A percentile compares a stretch with the other conserved stretches of the same genome.
phyloP scores from a whole-genome alignment of 2,888 invertebrate genomes.

The Drosophila falleni region DNA sequence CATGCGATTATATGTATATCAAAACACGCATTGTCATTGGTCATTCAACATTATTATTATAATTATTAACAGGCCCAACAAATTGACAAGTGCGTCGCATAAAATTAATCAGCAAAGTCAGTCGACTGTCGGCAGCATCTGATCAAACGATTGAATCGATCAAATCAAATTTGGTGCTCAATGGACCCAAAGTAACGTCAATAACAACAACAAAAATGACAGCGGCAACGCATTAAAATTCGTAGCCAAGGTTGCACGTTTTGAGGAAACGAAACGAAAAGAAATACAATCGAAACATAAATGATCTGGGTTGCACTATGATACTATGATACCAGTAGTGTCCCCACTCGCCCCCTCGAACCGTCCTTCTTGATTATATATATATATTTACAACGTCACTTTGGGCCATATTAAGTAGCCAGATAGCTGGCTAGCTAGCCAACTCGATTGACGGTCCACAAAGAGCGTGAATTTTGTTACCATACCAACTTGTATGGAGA shows the following conservation, averaged over 20 bases:
- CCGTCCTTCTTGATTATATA: slow-evolving; percentile 15
- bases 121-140: slow-evolving; percentile 51
- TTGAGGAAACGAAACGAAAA: slow-evolving; percentile 65
- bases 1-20: slow-evolving; percentile 1
- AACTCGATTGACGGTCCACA: slow-evolving; percentile 16
- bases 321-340: slow-evolving; percentile 29
- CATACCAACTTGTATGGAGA: slow-evolving; percentile 43
- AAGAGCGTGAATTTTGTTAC: slow-evolving; percentile 33
- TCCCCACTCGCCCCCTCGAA: background rate
- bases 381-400: slow-evolving; percentile 41
- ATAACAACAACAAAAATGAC: slow-evolving; percentile 11
- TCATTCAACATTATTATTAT: slow-evolving; percentile 15
- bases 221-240: slow-evolving; percentile 64
- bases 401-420: slow-evolving; percentile 17
- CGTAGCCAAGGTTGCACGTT: slow-evolving; percentile 63
- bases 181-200: slow-evolving; percentile 40
- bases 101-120: slow-evolving; percentile 46
- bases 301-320: slow-evolving; percentile 59
- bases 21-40: slow-evolving; percentile 38
- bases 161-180: slow-evolving; percentile 18
- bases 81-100: slow-evolving; percentile 55
- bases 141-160: slow-evolving; percentile 57
- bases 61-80: slow-evolving; percentile 18
- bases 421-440: background rate
- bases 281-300: slow-evolving; percentile 53